Percentiles rank a stretch among this genome's conserved stretches.
Conservation (phyloP, 2,797 vertebrate genomes). For the Pristis pectinata region DNA sequence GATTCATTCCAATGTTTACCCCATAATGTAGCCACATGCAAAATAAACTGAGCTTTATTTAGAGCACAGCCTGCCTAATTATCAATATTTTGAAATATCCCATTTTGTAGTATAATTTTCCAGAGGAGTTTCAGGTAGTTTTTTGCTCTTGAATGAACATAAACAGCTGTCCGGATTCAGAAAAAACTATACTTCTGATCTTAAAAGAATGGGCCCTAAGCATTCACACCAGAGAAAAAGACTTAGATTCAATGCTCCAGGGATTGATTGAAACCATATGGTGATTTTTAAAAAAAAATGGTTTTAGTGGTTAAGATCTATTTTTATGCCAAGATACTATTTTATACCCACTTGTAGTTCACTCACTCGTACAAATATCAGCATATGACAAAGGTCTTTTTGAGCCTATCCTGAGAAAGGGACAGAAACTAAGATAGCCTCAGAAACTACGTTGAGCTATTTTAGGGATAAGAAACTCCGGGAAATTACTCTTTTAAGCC, state of each 20-base stretch:
- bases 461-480: background rate
- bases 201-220: background rate
- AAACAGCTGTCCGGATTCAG: background rate
- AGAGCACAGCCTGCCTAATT: background rate
- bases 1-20: background rate
- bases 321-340: too few relatives aligned
- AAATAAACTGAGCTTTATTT: background rate
- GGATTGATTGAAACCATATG: background rate
- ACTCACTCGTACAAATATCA: background rate
- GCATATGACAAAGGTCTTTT: background rate
- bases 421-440: background rate
- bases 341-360: background rate
- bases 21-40: background rate
- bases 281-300: background rate
- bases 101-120: too few relatives aligned
- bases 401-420: background rate
- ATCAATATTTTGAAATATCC: background rate
- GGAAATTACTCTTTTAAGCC: background rate
- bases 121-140: too few relatives aligned
- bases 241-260: background rate
- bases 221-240: background rate
- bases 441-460: background rate
- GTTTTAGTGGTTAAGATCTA: background rate
- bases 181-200: background rate
- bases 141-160: too few relatives aligned